Conservation (phyloP, 2,113 vertebrate genomes). For the Eleginops maclovinus region DNA sequence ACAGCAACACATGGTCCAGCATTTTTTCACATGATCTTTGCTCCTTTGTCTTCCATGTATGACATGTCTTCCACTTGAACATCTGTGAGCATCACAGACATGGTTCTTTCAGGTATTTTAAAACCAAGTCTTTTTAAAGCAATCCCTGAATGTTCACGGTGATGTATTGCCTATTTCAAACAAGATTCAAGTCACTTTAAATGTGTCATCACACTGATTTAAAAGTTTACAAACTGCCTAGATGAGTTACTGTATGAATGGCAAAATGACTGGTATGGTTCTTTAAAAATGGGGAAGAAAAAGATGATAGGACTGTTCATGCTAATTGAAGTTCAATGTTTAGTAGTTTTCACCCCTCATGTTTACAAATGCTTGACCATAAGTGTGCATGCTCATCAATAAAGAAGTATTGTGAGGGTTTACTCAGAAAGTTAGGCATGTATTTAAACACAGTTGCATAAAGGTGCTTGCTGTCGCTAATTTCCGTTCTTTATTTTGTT, state of each 20-base stretch:
- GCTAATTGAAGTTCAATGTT: constrained; percentile 22
- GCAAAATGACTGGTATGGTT: constrained; percentile 37
- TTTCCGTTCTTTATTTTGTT: constrained; percentile 67
- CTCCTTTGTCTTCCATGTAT: not conserved
- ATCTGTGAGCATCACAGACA: not conserved
- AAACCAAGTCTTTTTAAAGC: not conserved
- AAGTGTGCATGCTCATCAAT: constrained; percentile 48
- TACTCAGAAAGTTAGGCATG: constrained; percentile 37
- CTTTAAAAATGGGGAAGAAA: constrained; percentile 19
- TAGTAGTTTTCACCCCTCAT: not conserved
- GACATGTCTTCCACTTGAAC: not conserved
- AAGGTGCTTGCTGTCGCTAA: constrained; percentile 57
- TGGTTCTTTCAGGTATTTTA: not conserved
- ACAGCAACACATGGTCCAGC: not conserved
- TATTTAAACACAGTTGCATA: constrained; percentile 51
- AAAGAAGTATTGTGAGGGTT: constrained; percentile 20
- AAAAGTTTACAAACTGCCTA: not conserved
- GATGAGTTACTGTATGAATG: not conserved
- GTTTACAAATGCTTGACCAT: constrained; percentile 19
- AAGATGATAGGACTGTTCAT: constrained; percentile 27
- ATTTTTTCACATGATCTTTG: not conserved
- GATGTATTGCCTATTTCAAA: constrained; percentile 26
- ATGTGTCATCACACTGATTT: not conserved
- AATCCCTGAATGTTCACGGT: not conserved
- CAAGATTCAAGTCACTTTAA: constrained; percentile 9